A percentile compares a stretch with the other conserved stretches of the same genome.
These are phyloP conservation scores for Cyanistes caeruleus DNA, from an alignment of 2,113 vertebrate species.

Conservation along the genomic window DNA sequence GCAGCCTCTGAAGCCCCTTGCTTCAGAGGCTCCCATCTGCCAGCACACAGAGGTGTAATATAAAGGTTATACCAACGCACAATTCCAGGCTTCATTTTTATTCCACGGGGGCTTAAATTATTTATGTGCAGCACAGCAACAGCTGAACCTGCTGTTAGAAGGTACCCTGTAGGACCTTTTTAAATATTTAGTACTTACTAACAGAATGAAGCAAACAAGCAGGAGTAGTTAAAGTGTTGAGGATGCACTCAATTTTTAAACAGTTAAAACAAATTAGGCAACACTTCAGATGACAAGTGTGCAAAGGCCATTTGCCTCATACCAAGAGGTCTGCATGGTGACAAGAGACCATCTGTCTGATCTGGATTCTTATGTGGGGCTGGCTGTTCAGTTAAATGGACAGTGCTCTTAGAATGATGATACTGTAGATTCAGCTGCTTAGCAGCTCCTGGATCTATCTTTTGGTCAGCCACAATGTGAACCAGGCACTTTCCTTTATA, in stretches of 20 bases:
- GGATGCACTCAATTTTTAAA: constrained; percentile 16
- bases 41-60: background rate
- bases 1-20: background rate
- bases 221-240: background rate
- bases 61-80: background rate
- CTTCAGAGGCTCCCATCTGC: background rate
- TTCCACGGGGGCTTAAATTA: background rate
- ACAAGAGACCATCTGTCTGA: constrained; percentile 19
- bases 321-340: rapidly evolving
- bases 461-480: background rate
- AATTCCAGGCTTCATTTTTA: background rate
- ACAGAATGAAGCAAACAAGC: background rate
- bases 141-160: background rate
- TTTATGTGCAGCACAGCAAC: background rate
- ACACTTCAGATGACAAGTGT: background rate
- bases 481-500: background rate
- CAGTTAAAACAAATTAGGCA: background rate
- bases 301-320: background rate
- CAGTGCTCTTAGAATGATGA: rapidly evolving
- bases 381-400: background rate
- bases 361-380: background rate
- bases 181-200: background rate
- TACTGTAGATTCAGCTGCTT: background rate
- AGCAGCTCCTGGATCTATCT: background rate
- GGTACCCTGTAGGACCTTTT: background rate